Base-by-base conservation (phyloP, 2,113 vertebrate genomes). In the Bagarius yarrelli region DNA sequence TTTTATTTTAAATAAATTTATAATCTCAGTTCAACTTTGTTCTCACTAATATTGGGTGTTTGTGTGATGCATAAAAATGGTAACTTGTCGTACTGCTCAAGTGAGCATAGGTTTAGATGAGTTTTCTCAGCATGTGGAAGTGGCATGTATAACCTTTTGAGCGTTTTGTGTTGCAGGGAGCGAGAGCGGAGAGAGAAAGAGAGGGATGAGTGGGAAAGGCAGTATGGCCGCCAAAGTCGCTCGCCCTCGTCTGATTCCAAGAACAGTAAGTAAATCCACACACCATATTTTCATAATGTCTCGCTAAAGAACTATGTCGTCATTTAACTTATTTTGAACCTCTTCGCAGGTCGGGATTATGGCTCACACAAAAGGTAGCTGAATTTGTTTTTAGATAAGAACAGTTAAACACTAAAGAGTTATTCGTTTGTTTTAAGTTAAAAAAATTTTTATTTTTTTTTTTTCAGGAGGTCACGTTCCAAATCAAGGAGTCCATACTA, bases 151-250 rank as follows among this genome's bases (percentile, higher is more conserved):
- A 32, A 18, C 11, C 61, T 80, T 47, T 79, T 59, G 25, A 72
- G 23, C 25, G n/a, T 80, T 89, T 15, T 85, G 59, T 76, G 16
- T 87, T 80, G 50, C 84, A 97, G 96, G 94, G 96, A 97, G 90
- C 90, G 95, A 1, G 96, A 97, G 67, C 93, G 96, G 0, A 89
- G 96, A 1, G 96, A 97, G 86, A 96, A 96, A 86, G 96, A 96
- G 85, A 86, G 96, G 32, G 96, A 97, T 66, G 96, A 97, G 82
- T 97, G 96, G 96, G 96, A 97, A 30, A 87, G 94, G 53, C 96
- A 97, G 84, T 97, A 97, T 40, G 95, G 95, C 27, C 91, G 95
- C 44, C 94, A 96, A 86, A 97, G 96, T 88, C 93, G 94, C 74
- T 97, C 96, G 0, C 95, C 95, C 8, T 97, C 95, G 13, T 95